These are phyloP conservation scores for Cromileptes altivelis DNA, from an alignment of 2,113 vertebrate genomes.

Conservation along the genomic window DNA sequence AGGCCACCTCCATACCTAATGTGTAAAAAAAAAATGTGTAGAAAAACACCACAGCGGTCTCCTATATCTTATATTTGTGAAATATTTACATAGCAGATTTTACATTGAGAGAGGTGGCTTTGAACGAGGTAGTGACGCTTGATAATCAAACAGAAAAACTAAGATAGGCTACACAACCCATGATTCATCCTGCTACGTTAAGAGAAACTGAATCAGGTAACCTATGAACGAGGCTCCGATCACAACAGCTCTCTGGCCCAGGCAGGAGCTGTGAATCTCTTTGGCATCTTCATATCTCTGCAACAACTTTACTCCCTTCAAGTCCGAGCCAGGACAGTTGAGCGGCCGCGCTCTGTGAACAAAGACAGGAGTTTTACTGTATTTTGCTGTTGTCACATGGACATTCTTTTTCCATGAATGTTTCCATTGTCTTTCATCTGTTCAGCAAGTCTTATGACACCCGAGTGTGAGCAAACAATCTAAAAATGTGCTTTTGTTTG, in stretches of 20 bases:
- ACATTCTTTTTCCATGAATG: not conserved
- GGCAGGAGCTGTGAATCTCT: slow-evolving; percentile 83
- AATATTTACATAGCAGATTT: not conserved
- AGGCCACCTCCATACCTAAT: slow-evolving; percentile 91
- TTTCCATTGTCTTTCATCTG: not conserved
- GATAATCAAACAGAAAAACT: not conserved
- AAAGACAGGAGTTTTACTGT: not conserved
- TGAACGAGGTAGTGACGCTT: not conserved
- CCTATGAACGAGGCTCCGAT: slow-evolving; percentile 92
- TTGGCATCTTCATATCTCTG: slow-evolving; percentile 86
- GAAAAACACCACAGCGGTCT: not conserved
- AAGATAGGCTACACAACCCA: not conserved
- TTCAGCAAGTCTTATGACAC: not conserved
- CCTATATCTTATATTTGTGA: not conserved
- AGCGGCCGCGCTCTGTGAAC: slow-evolving; percentile 82
- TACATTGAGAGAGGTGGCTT: not conserved
- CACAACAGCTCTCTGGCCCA: slow-evolving; percentile 81
- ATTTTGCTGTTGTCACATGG: not conserved
- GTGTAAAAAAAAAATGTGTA: not conserved
- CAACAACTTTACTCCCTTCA: slow-evolving; percentile 85
- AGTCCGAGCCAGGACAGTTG: slow-evolving; percentile 84
- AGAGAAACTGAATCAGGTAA: slow-evolving; percentile 45
- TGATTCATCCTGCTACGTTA: not conserved
- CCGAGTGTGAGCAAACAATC: not conserved
- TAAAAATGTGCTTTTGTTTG: not conserved